These are phyloP conservation scores for Heliconius ethilla DNA, from an alignment of 2,888 invertebrate species.

Conservation along the genomic window DNA sequence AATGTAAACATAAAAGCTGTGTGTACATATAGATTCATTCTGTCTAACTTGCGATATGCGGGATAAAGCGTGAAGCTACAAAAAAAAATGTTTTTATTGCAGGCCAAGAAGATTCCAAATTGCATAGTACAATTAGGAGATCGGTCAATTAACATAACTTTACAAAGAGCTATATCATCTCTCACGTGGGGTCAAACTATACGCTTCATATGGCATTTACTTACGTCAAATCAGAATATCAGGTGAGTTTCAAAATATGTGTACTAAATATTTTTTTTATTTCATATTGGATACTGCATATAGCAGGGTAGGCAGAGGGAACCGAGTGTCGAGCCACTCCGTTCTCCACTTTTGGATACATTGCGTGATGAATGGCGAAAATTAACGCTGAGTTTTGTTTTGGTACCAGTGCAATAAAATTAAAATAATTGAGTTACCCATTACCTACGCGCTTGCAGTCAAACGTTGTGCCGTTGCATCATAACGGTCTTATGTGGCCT, in stretches of 20 bases:
- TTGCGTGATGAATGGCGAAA: no score
- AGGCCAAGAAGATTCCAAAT: constrained; percentile 89
- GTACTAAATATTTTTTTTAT: neutral
- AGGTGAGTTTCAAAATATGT: constrained; percentile 76
- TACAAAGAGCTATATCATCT: constrained; percentile 93
- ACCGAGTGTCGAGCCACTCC: no score
- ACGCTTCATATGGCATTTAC: constrained; percentile 91
- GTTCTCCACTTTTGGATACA: no score
- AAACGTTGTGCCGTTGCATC: no score
- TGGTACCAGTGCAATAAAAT: no score
- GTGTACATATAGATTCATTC: neutral
- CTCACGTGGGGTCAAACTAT: constrained; percentile 95
- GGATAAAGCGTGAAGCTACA: neutral
- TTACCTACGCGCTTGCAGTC: no score
- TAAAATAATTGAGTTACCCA: no score
- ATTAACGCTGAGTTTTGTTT: no score
- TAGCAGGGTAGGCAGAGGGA: neutral
- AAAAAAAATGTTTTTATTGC: constrained; percentile 14
- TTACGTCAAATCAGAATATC: constrained; percentile 91
- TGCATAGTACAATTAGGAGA: constrained; percentile 96
- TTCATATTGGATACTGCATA: neutral
- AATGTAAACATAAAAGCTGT: no score
- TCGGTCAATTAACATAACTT: constrained; percentile 94
- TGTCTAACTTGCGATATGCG: neutral
- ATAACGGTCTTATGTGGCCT: no score